Conservation (phyloP, 2,113 vertebrate genomes). For the Tragulus kanchil region DNA sequence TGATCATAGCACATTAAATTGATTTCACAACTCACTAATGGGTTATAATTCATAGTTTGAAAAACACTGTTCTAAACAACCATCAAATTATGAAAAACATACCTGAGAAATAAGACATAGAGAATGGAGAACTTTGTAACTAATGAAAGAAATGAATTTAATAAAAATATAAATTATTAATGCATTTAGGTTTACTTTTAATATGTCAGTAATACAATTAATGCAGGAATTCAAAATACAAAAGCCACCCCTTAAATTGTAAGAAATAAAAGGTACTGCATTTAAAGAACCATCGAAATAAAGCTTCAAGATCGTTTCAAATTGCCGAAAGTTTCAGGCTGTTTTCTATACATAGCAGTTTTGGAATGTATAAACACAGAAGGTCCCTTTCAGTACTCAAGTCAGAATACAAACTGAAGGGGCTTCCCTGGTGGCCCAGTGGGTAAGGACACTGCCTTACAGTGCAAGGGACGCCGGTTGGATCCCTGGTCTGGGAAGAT, state of each 20-base stretch:
- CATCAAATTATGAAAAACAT: not conserved
- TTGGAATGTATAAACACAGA: not conserved
- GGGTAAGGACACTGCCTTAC: no score
- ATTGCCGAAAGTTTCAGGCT: not conserved
- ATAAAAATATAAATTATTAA: slow-evolving; percentile 15
- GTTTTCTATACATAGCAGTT: not conserved
- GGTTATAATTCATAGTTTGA: not conserved
- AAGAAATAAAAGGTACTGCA: not conserved
- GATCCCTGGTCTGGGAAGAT: no score
- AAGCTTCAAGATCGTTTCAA: not conserved
- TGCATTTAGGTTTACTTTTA: slow-evolving; percentile 26
- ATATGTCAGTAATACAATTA: not conserved
- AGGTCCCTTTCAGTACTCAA: not conserved
- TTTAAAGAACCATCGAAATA: not conserved
- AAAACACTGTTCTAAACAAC: not conserved
- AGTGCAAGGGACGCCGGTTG: no score
- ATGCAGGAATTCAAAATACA: not conserved
- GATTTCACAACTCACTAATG: slow-evolving; percentile 14
- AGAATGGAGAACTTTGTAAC: not conserved
- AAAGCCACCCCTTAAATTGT: slow-evolving; percentile 14
- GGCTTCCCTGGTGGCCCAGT: no score
- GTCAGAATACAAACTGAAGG: not conserved
- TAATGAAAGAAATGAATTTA: slow-evolving; percentile 38
- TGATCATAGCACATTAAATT: slow-evolving; percentile 17
- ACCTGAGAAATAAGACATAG: not conserved